A percentile compares a stretch with the other conserved stretches of the same genome.
Conservation (phyloP, 2,888 invertebrate species). For the Pseudococcus longispinus region DNA sequence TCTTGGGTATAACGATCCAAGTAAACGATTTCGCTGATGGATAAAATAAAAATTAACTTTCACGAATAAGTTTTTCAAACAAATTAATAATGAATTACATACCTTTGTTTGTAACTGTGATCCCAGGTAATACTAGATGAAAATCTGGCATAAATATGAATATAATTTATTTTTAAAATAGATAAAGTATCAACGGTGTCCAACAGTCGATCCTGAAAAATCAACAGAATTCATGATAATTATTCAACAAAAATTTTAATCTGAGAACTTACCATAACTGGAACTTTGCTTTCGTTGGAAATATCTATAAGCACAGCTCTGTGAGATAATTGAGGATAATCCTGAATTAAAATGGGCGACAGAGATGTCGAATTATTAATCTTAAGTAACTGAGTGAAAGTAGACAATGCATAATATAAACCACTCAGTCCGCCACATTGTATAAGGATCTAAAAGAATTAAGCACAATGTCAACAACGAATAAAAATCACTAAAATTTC, state of each 20-base stretch:
- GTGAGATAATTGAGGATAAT: conserved; percentile 67
- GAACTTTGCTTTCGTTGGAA: conserved; percentile 67
- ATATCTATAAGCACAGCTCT: conserved; percentile 70
- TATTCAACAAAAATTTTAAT: neutral
- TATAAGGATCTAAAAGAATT: conserved; percentile 63
- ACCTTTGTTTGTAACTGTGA: conserved; percentile 65
- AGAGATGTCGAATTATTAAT: conserved; percentile 63
- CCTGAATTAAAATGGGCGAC: conserved; percentile 66
- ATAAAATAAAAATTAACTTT: conserved; percentile 6
- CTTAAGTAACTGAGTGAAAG: conserved; percentile 67
- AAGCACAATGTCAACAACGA: neutral
- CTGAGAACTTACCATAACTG: conserved; percentile 63
- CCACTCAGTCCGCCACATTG: conserved; percentile 67
- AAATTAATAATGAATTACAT: too few species aligned
- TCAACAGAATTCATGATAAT: neutral
- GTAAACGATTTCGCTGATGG: conserved; percentile 66
- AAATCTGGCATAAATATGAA: conserved; percentile 65
- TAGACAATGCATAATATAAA: conserved; percentile 68
- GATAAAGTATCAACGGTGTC: conserved; percentile 66
- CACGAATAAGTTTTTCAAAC: neutral
- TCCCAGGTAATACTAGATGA: conserved; percentile 64
- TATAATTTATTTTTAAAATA: conserved; percentile 67
- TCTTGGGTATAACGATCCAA: conserved; percentile 68
- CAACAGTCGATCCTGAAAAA: conserved; percentile 65
- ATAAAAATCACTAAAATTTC: neutral